These are phyloP conservation scores for Melitaea cinxia DNA, from an alignment of 1,140 invertebrate species.

Conservation along the genomic window DNA sequence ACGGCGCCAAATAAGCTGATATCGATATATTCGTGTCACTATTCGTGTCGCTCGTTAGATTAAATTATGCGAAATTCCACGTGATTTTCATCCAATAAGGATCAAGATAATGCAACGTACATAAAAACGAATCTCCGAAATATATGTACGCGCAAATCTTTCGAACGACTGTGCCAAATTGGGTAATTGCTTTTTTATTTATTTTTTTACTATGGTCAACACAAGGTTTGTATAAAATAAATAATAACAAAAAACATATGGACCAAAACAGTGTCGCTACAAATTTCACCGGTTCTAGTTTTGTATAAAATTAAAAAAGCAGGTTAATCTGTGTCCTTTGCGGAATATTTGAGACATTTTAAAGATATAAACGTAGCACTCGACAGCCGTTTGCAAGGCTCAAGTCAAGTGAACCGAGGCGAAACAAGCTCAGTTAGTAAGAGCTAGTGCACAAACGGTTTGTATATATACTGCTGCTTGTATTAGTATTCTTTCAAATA, in stretches of 20 bases:
- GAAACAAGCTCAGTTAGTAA: slow-evolving; percentile 21
- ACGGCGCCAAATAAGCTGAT: slow-evolving; percentile 29
- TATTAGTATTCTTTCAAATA: background rate
- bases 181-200: too few species aligned
- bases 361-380: slow-evolving; percentile 21
- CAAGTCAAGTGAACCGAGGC: slow-evolving; percentile 28
- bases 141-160: too few species aligned
- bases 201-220: too few species aligned
- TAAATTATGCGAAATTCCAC: slow-evolving; percentile 23
- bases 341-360: slow-evolving; percentile 6
- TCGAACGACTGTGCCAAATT: too few species aligned
- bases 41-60: slow-evolving; percentile 20
- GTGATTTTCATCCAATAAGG: background rate
- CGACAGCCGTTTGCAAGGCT: slow-evolving; percentile 25
- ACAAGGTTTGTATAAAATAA: too few species aligned
- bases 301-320: background rate
- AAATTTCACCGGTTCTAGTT: too few species aligned
- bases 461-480: background rate
- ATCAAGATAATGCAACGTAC: slow-evolving; percentile 18
- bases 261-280: too few species aligned
- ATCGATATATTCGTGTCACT: slow-evolving; percentile 37
- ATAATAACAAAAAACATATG: too few species aligned
- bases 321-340: slow-evolving; percentile 12
- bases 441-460: slow-evolving; percentile 11
- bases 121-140: too few species aligned